Percentiles rank a stretch among this genome's conserved stretches.
Conservation (phyloP, 2,797 vertebrate genomes). For the Lindbergichthys nudifrons region DNA sequence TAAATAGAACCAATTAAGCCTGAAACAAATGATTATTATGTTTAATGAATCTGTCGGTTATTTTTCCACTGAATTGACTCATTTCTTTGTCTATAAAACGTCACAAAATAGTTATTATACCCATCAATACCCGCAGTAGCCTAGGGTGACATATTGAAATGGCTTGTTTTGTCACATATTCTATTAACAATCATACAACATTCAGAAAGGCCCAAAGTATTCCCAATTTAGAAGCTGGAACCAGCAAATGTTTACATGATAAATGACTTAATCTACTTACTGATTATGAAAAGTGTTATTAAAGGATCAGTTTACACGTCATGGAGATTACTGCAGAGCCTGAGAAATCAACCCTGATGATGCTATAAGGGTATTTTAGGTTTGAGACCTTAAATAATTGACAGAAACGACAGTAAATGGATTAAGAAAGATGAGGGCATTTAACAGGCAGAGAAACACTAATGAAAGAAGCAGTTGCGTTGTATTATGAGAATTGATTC, state of each 20-base stretch:
- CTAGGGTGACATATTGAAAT: neutral
- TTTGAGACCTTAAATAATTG: neutral
- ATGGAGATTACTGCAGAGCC: neutral
- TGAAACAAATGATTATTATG: neutral
- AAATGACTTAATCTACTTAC: neutral
- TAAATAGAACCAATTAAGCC: neutral
- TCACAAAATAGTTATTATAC: neutral
- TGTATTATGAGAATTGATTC: conserved; percentile 9
- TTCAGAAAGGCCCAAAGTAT: neutral
- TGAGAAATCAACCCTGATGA: too few relatives aligned
- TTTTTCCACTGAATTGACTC: neutral
- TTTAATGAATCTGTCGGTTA: conserved; percentile 4
- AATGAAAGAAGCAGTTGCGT: neutral
- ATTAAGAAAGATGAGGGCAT: neutral
- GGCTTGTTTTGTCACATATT: neutral
- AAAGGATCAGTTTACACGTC: neutral
- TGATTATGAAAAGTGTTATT: neutral
- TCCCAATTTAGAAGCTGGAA: neutral
- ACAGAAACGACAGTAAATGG: neutral
- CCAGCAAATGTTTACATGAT: neutral
- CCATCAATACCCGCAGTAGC: neutral
- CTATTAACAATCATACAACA: neutral
- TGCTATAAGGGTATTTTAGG: too few relatives aligned
- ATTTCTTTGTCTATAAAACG: neutral
- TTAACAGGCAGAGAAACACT: conserved; percentile 1